These are phyloP conservation scores for Megastigmus dorsalis DNA, from an alignment of 2,888 invertebrate genomes.

Conservation along the genomic window DNA sequence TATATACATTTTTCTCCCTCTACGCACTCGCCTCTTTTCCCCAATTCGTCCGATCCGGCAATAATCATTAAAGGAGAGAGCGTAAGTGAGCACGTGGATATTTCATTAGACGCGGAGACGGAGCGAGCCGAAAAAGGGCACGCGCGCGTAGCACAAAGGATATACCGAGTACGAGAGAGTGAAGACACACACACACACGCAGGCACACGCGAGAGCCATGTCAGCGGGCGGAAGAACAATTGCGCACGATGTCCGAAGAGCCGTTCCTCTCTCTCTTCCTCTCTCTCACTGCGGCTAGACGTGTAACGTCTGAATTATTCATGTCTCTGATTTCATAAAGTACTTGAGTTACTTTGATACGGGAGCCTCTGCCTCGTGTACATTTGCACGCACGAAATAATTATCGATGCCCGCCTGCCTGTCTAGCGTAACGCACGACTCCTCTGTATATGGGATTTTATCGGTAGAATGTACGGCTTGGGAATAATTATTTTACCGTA, in stretches of 20 bases:
- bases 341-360: background rate
- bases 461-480: too few relatives aligned
- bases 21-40: background rate
- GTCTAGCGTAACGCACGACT: too few relatives aligned
- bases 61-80: constrained; percentile 50
- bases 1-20: background rate
- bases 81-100: constrained; percentile 48
- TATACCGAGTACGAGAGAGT: too few relatives aligned
- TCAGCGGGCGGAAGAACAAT: background rate
- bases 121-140: background rate
- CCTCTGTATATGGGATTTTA: too few relatives aligned
- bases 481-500: too few relatives aligned
- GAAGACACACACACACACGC: background rate
- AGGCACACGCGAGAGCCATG: background rate
- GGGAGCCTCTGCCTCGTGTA: background rate
- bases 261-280: background rate
- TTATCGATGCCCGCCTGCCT: background rate
- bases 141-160: constrained; percentile 21
- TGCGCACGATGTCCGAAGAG: background rate
- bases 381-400: background rate
- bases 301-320: constrained; percentile 44
- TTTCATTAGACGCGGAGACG: constrained; percentile 46
- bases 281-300: background rate
- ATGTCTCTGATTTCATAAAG: constrained; percentile 18
- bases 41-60: constrained; percentile 35